Evolutionary conservation across 2,797 vertebrate genomes (phyloP).

Genomic region (Gobio occitaniae): DNA sequence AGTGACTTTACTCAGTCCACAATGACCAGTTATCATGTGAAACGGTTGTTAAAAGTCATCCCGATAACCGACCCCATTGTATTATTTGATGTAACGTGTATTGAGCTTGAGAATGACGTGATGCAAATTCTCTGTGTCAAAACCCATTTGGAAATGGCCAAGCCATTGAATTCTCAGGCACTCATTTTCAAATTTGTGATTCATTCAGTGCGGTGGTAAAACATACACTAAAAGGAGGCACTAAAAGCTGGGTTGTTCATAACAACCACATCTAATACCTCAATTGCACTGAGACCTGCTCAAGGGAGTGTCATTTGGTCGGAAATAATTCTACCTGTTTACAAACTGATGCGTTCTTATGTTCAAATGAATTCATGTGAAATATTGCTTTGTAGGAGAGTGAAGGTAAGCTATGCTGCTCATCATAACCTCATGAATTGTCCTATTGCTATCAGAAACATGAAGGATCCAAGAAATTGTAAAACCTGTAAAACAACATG

Average conservation of each 20-base stretch:
- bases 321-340: slow-evolving; percentile 40
- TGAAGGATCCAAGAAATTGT: slow-evolving; percentile 60
- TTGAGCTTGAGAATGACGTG: background rate
- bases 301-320: slow-evolving; percentile 2
- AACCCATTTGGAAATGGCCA: slow-evolving; percentile 45
- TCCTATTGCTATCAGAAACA: slow-evolving; percentile 24
- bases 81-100: slow-evolving; percentile 15
- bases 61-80: background rate
- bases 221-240: slow-evolving; percentile 32
- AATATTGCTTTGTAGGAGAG: slow-evolving; percentile 23
- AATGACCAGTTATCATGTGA: slow-evolving; percentile 6
- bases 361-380: slow-evolving; percentile 35
- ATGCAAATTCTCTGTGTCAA: slow-evolving; percentile 10
- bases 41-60: background rate
- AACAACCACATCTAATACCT: slow-evolving; percentile 51
- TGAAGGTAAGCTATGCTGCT: slow-evolving; percentile 15
- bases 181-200: slow-evolving; percentile 34
- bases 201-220: slow-evolving; percentile 46
- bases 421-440: slow-evolving; percentile 31
- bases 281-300: slow-evolving; percentile 51
- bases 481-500: slow-evolving; percentile 32
- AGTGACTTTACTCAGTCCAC: background rate
- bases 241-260: slow-evolving; percentile 18
- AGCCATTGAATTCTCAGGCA: slow-evolving; percentile 63
- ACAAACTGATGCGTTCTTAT: slow-evolving; percentile 26